Evolutionary conservation across 2,113 vertebrate genomes (phyloP), one percentile per base, ranked within the genome.

Genomic region (Cebidichthys violaceus): DNA sequence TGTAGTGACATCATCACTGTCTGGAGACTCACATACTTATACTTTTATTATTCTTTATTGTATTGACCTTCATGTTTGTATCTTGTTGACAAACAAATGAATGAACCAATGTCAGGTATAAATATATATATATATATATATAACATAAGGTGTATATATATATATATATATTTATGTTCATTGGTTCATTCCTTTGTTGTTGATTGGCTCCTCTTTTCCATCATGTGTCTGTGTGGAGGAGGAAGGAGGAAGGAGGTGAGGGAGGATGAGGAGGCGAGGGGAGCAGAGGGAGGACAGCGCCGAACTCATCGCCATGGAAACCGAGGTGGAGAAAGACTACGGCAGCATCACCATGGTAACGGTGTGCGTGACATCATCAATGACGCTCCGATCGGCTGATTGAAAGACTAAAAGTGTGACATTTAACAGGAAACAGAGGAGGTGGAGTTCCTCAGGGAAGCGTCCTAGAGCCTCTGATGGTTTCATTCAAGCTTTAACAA

Each of bases 251-350:
- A 13, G 10, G 61, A 73, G 29, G 33, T 52, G n/a, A 9, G 29
- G 18, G 18, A 84, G 18, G 54, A 85, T 90, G 87, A 89, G 17
- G 68, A 83, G 20, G 54, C 70, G 11, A 29, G 70, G 22, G 27
- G 83, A 84, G 27, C 75, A 50, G 59, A 31, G 2, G 15, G 85
- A 93, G 22, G 94, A 95, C 86, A 76, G 18, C 2, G 6, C 79
- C 39, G 92, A 76, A 0, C 92, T 95, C 52, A 93, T 95, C 8
- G 13, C 65, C 80, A 84, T 95, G 82, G 91, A 89, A 10, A 77
- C 68, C 5, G 69, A 62, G 20, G 41, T n/a, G 1, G 90, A 93
- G 60, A 76, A 24, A n/a, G 86, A 41, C 86, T 94, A 95, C 3
- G 94, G 94, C 73, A 95, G 90, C 83, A 79, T 92, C 65, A 35